phyloP scores from a whole-genome alignment of 2,797 vertebrate genomes.

The Somateria mollissima region DNA sequence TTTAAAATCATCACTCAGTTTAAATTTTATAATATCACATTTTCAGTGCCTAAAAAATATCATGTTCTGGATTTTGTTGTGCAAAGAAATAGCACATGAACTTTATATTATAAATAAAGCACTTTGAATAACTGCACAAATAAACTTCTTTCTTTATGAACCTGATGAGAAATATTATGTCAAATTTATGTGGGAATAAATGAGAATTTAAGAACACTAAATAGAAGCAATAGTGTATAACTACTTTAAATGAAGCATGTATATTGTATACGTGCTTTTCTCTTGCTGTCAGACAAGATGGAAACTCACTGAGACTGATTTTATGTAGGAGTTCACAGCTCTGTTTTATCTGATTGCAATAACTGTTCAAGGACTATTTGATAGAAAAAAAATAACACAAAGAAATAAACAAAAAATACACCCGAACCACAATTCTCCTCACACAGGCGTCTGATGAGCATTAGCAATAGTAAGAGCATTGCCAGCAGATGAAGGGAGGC shows the following conservation, averaged over 20 bases:
- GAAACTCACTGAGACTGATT: background rate
- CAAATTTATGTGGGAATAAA: conserved; percentile 33
- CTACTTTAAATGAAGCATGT: background rate
- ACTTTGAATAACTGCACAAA: background rate
- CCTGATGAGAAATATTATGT: background rate
- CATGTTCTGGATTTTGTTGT: background rate
- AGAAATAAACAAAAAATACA: too few relatives aligned
- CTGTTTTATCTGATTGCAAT: background rate
- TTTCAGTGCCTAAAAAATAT: background rate
- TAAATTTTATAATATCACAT: background rate
- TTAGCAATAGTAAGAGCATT: background rate
- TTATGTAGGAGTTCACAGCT: background rate
- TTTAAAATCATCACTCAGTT: background rate
- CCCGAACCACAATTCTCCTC: background rate
- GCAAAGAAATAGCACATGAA: background rate
- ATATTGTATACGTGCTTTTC: background rate
- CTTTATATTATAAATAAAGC: background rate
- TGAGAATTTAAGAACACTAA: conserved; percentile 12
- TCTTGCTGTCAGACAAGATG: background rate
- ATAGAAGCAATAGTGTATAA: background rate
- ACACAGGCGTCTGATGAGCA: background rate
- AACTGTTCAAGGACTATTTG: background rate
- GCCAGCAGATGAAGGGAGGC: background rate
- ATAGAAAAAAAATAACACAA: background rate
- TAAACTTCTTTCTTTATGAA: background rate